These are phyloP conservation scores for Xiphophorus couchianus DNA, from an alignment of 2,113 vertebrate genomes.

Conservation along the genomic window DNA sequence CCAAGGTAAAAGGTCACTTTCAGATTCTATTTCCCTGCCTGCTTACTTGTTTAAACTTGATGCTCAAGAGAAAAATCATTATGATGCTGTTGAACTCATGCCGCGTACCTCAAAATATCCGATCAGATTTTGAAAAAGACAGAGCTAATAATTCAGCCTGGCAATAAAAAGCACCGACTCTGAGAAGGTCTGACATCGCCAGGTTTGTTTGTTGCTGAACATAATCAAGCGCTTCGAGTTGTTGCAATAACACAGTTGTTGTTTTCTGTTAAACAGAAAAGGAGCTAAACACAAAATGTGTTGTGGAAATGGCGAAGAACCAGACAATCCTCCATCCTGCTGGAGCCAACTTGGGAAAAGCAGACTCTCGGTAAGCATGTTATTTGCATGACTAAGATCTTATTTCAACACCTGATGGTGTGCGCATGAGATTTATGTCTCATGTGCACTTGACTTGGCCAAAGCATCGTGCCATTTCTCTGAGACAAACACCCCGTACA, in stretches of 20 bases:
- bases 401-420: not conserved
- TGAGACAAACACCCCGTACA: not conserved
- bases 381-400: not conserved
- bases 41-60: conserved; percentile 12
- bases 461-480: not conserved
- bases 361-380: conserved; percentile 77
- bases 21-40: conserved; percentile 9
- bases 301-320: conserved; percentile 94
- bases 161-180: not conserved
- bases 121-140: not conserved
- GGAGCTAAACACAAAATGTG: conserved; percentile 97
- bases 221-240: not conserved
- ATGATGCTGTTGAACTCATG: not conserved
- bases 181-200: not conserved
- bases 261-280: conserved; percentile 83
- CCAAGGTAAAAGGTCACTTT: conserved; percentile 47
- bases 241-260: conserved; percentile 9
- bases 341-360: conserved; percentile 74
- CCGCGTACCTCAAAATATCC: not conserved
- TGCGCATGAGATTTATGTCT: not conserved
- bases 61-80: conserved; percentile 7
- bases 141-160: not conserved
- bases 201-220: not conserved
- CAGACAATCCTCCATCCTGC: conserved; percentile 90
- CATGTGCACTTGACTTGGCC: not conserved